phyloP scores from a whole-genome alignment of 2,888 invertebrate genomes.

The Drosophila koepferae region DNA sequence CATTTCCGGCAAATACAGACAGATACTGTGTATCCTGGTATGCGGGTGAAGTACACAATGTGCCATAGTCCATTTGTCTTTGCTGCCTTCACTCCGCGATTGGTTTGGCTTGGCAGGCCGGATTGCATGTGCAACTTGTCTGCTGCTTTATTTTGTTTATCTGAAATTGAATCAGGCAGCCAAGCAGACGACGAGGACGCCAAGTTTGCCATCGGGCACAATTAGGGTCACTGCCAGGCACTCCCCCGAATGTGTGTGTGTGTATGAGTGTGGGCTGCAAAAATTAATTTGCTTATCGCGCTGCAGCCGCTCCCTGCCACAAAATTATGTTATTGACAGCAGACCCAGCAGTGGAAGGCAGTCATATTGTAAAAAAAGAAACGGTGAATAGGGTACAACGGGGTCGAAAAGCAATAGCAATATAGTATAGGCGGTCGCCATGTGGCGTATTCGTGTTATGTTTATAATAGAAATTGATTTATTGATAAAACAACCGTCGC shows the following conservation, averaged over 20 bases:
- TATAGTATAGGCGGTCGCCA: slow-evolving; percentile 41
- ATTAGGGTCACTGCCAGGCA: slow-evolving; percentile 66
- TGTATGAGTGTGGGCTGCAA: slow-evolving; percentile 33
- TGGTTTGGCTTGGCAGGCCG: background rate
- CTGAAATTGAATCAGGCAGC: slow-evolving; percentile 80
- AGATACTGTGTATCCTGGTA: slow-evolving; percentile 41
- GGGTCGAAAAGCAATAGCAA: background rate
- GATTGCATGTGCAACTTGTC: slow-evolving; percentile 64
- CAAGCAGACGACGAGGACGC: slow-evolving; percentile 62
- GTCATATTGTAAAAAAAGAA: slow-evolving; percentile 34
- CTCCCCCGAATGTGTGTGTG: background rate
- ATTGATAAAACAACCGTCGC: slow-evolving; percentile 75
- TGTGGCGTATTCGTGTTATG: slow-evolving; percentile 78
- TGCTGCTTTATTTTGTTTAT: slow-evolving; percentile 78
- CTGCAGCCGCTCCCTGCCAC: slow-evolving; percentile 70
- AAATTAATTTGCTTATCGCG: slow-evolving; percentile 82
- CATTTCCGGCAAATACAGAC: slow-evolving; percentile 60
- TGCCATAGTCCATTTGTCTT: slow-evolving; percentile 76
- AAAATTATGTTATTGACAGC: slow-evolving; percentile 77
- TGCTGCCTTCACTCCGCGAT: slow-evolving; percentile 28
- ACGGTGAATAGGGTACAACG: slow-evolving; percentile 47
- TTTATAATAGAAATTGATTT: slow-evolving; percentile 80
- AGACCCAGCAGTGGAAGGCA: slow-evolving; percentile 14
- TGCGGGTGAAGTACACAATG: slow-evolving; percentile 76
- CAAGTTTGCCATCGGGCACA: slow-evolving; percentile 70